Evolutionary conservation across 2,888 invertebrate genomes (phyloP), one percentile per base, ranked within the genome.

Genomic region (Athalia rosae): DNA sequence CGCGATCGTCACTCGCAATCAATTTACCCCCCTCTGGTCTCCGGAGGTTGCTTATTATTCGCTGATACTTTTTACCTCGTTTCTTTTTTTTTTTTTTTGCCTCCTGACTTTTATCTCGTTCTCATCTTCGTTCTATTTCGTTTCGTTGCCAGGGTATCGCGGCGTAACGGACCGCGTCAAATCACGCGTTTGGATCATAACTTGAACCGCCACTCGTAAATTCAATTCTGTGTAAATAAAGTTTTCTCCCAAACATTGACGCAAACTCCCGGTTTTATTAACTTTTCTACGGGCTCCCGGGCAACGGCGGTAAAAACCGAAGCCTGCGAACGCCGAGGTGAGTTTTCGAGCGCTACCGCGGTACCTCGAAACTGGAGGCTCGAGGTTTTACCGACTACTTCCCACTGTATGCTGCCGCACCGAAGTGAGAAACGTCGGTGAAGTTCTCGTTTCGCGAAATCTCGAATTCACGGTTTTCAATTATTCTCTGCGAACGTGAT

Each of bases 141-240:
- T 28, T 28, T 2, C 28, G 28, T 28, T 28, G 28, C 2, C 28
- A 2, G 28, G 28, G 28, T 28, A 28, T 28, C 28, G 28, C 28
- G 1, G 28, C n/a, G n/a, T n/a, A n/a, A n/a, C n/a, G n/a, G n/a
- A n/a, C n/a, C n/a, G n/a, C n/a, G 71, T 71, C 71, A 71, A 71
- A 71, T 71, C 56, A 71, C 45, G 56, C 13, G 9, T 58, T 13
- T 58, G 43, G 58, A 71, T 13, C n/a, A 58, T 61, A 74, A 48
- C 28, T 41, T 61, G 61, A 74, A 74, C 74, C n/a, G n/a, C n/a
- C n/a, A 74, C 61, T 74, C 74, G 59, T 74, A 74, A 74, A 48
- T 48, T 11, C 47, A 61, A 48, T 61, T 74, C 48, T 28, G 8
- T 62, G 61, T 61, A 61, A 74, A 74, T 48, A 74, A 74, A 74